Evolutionary conservation across 2,888 invertebrate genomes (phyloP), one percentile per base, ranked within the genome.

Genomic region (Clunio marinus): DNA sequence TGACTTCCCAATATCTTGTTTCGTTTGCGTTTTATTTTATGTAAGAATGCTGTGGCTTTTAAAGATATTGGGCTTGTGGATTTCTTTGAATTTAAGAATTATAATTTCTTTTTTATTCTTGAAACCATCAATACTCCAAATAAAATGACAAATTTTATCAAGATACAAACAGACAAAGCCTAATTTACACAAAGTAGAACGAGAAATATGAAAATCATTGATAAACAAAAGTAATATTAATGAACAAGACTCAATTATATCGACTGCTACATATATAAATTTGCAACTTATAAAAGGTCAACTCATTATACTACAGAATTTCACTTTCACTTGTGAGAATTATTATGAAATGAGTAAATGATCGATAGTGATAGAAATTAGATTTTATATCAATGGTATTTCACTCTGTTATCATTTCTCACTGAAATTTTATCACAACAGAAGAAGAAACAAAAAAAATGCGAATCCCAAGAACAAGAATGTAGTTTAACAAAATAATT

Each of bases 161-260:
- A 51, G 51, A 51, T 20, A n/a, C 41, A 41, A 51, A 17, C 51
- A 51, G 22, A 51, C 51, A 51, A 41, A 51, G 51, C 51, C 51
- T 51, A 51, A 51, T 51, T 41, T 51, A 20, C 17, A 22, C 22
- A n/a, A 51, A 22, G 22, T 51, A 51, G 51, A 51, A 51, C 22
- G 13, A 20, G 22, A 51, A 13, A 45, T 4, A 51, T 22, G n/a
- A n/a, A 22, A 51, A 32, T 2, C 20, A 51, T n/a, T n/a, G n/a
- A 22, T 20, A 3, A 22, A 51, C 51, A 51, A 51, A 51, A n/a
- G n/a, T n/a, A n/a, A 51, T 13, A 51, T 51, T 51, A 51, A 51
- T 22, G 22, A n/a, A 51, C 51, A 51, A 51, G 51, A 51, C 51
- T 51, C 51, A 51, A 51, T 51, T 51, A 51, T 51, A 51, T 51